Evolutionary conservation across 2,888 invertebrate species (phyloP), one percentile per base, ranked within the genome.

Genomic region (Venustoraphidia nigricollis): DNA sequence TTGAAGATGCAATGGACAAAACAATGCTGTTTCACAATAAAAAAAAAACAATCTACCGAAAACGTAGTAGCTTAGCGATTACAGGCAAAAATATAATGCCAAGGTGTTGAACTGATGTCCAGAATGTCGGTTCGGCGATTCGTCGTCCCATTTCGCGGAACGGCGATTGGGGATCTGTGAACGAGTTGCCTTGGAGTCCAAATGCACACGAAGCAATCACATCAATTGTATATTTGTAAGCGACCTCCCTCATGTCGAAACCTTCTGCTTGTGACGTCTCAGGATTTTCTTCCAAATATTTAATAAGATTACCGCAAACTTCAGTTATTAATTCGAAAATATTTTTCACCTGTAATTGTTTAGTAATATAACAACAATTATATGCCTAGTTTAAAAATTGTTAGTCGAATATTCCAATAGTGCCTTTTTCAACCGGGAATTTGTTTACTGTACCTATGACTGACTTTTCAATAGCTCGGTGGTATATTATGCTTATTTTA

Each of bases 261-360:
- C 67, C 69, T 44, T 59, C 60, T 38, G 53, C 57, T 47, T 9
- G 58, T 45, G 52, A 54, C 36, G 54, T 57, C 0, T 60, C 54
- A 10, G 54, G 10, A 40, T 61, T 58, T 14, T 61, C 57, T 0
- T 64, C 59, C 2, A 76, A 52, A 53, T 66, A 70, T 1, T 61
- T 56, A 2, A 63, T 61, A 52, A 76, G 57, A 41, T 62, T 61
- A 8, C 62, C 53, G 9, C 67, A 63, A 8, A 72, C 69, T 14
- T 67, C 62, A 11, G 61, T 58, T 8, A 76, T 65, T 4, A 72
- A 60, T 0, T 69, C 65, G 50, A 70, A 72, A 55, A 72, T 68
- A 0, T 67, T 59, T 54, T 73, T 75, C 34, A 69, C 64, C 63
- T 63, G 42, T 41, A 58, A 10, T 6, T 11, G n/a, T 11, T 38